phyloP scores from a whole-genome alignment of 2,888 invertebrate species.

The Agriopis aurantiaria region DNA sequence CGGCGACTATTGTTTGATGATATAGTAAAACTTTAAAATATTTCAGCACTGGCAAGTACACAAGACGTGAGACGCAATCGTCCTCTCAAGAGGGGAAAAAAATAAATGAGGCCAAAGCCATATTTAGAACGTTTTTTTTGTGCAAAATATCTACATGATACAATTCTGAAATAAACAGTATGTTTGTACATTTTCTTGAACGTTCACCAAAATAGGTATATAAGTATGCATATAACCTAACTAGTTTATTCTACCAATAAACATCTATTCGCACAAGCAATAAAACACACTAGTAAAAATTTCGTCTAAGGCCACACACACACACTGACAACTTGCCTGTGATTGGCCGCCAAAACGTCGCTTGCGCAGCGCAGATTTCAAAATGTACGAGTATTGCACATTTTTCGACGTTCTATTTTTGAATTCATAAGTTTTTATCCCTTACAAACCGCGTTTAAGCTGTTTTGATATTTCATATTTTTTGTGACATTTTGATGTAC shows the following conservation, averaged over 20 bases:
- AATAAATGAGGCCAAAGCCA: too few relatives aligned
- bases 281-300: conserved; percentile 52
- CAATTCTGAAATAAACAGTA: background rate
- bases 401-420: conserved; percentile 84
- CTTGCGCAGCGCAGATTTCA: conserved; percentile 55
- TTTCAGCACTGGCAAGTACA: too few relatives aligned
- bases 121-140: too few relatives aligned
- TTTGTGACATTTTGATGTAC: background rate
- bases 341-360: conserved; percentile 61
- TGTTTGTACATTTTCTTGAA: background rate
- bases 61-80: too few relatives aligned
- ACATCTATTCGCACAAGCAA: conserved; percentile 40
- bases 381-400: conserved; percentile 73
- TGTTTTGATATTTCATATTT: conserved; percentile 70
- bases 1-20: too few relatives aligned
- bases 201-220: conserved; percentile 7
- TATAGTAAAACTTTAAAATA: too few relatives aligned
- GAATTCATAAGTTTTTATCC: conserved; percentile 79
- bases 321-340: conserved; percentile 50
- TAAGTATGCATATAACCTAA: conserved; percentile 9
- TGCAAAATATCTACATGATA: too few relatives aligned
- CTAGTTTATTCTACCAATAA: conserved; percentile 42
- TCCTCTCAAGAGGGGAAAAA: too few relatives aligned
- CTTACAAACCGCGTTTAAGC: conserved; percentile 48
- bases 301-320: conserved; percentile 57